Conservation (phyloP, 2,113 vertebrate species). For the Lutjanus erythropterus region DNA sequence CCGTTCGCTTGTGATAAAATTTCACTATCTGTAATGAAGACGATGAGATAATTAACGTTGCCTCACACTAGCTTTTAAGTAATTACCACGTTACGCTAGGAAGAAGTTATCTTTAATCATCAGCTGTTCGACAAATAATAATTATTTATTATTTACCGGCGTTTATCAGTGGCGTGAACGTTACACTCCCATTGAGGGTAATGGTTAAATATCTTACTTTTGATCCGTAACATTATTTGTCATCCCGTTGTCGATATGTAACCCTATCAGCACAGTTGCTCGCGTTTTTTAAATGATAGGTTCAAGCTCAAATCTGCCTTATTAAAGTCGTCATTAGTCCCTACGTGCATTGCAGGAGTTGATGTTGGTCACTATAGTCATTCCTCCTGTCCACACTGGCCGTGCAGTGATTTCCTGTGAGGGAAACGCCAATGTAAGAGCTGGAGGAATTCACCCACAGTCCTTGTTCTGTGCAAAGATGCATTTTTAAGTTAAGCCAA, state of each 20-base stretch:
- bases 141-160: neutral
- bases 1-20: conserved; percentile 11
- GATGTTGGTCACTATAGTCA: neutral
- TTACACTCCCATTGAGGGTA: neutral
- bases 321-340: neutral
- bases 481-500: neutral
- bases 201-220: neutral
- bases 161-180: conserved; percentile 16
- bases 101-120: rapidly evolving
- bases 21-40: neutral
- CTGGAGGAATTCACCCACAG: neutral
- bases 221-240: neutral
- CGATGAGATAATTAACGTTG: neutral
- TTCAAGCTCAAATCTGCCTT: neutral
- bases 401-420: neutral
- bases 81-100: neutral
- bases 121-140: neutral
- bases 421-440: neutral
- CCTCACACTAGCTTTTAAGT: rapidly evolving
- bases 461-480: neutral
- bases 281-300: neutral
- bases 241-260: neutral
- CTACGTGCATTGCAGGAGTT: neutral
- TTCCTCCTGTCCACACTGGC: neutral
- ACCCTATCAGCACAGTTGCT: neutral